Conservation (phyloP, 2,797 vertebrate species). For the Acanthiza pusilla region DNA sequence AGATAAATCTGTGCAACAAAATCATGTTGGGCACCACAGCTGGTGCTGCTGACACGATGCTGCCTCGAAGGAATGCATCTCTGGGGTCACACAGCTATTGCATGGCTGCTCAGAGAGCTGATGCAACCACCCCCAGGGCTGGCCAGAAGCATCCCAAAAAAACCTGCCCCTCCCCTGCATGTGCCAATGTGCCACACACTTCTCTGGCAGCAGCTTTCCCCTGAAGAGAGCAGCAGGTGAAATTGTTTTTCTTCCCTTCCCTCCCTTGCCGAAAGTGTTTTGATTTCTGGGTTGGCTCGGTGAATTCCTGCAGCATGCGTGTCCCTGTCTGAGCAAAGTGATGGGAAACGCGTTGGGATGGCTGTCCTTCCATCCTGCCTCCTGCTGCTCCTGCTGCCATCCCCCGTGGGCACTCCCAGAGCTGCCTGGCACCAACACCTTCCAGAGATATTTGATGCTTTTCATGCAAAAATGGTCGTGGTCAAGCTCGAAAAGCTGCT, state of each 20-base stretch:
- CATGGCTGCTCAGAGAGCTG: background rate
- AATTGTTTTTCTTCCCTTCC: conserved; percentile 9
- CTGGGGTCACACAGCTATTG: background rate
- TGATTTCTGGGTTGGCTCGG: conserved; percentile 9
- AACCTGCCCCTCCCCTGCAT: background rate
- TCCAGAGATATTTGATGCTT: background rate
- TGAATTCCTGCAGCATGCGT: conserved; percentile 8
- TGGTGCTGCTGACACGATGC: fast-evolving
- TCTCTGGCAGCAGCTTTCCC: background rate
- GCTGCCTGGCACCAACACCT: background rate
- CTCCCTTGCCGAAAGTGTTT: background rate
- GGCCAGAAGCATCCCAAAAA: background rate
- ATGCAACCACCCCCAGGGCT: background rate
- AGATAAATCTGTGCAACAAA: background rate
- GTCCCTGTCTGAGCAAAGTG: background rate
- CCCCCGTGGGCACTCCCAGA: background rate
- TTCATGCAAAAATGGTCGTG: background rate
- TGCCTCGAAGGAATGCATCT: background rate
- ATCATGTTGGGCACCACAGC: fast-evolving
- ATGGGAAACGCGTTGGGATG: conserved; percentile 38
- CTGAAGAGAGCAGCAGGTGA: conserved; percentile 14
- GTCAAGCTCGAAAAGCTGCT: background rate
- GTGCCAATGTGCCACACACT: fast-evolving
- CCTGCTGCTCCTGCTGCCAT: conserved; percentile 25
- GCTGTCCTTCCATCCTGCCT: conserved; percentile 33